phyloP scores from a whole-genome alignment of 2,113 vertebrate genomes.

The Tenebrosternarchus preto region DNA sequence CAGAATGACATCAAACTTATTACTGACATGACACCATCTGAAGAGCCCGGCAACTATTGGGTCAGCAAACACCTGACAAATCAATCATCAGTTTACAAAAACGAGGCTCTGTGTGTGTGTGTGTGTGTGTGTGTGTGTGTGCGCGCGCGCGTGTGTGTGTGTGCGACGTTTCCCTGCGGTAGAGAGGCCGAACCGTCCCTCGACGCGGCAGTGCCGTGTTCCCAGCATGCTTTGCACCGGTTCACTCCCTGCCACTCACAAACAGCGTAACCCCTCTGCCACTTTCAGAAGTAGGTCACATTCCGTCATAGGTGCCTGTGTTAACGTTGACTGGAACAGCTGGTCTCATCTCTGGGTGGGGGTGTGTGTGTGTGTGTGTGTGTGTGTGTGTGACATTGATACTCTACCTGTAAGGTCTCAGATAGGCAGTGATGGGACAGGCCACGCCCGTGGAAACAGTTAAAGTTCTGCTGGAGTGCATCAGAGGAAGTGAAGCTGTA shows the following conservation, averaged over 20 bases:
- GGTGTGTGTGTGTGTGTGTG: too few species aligned
- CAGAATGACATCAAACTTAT: background rate
- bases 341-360: background rate
- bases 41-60: background rate
- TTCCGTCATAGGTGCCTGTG: background rate
- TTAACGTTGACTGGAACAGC: background rate
- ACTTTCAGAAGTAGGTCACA: conserved; percentile 2
- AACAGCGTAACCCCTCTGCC: background rate
- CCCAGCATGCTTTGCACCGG: too few species aligned
- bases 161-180: too few species aligned
- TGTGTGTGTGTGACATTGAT: background rate
- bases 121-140: too few species aligned
- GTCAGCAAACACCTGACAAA: background rate
- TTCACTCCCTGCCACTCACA: too few species aligned
- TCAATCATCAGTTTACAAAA: background rate
- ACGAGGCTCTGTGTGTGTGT: too few species aligned
- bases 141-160: too few species aligned
- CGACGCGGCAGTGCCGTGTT: too few species aligned
- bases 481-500: conserved; percentile 34
- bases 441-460: background rate
- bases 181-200: too few species aligned
- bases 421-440: background rate
- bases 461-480: background rate
- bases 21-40: background rate
- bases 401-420: conserved; percentile 1